Evolutionary conservation across 2,888 invertebrate genomes (phyloP), one percentile per base, ranked within the genome.

Genomic region (Tetragonula carbonaria): DNA sequence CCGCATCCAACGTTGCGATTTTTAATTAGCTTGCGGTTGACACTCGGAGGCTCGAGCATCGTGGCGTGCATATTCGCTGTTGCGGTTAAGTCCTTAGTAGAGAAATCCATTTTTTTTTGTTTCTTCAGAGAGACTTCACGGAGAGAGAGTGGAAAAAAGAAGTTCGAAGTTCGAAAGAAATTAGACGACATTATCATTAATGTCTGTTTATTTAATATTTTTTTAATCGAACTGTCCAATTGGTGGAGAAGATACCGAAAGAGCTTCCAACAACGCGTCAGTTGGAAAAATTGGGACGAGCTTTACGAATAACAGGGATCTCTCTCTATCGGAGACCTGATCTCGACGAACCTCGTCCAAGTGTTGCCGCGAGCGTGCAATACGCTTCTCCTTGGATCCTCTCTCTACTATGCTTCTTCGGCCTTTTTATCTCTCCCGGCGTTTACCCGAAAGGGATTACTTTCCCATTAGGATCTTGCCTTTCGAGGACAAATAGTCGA

Each of bases 401-500:
- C 23, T 23, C 85, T 86, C 66, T 81, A 8, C 45, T 75, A 33
- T 53, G 71, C 70, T 28, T 33, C 33, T 18, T 59, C 62, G 45
- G 63, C 51, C 57, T 77, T 57, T 86, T 87, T 86, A 80, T 85
- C 87, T 82, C 75, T 82, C 38, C 84, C 84, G 73, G 81, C 84
- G 85, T 83, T 89, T 89, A 91, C 90, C 89, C 89, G 84, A 82
- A 85, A 82, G 91, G 93, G 93, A 94, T 94, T 94, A 93, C 90
- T 93, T 93, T 90, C 91, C 92, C 93, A 94, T 94, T 94, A 93
- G 92, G 92, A 91, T 91, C 90, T 88, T 89, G 89, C 91, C 90
- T 91, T 85, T 84, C 78, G 82, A 75, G 89, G 90, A 93, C 92
- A 92, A 93, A 93, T 93, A 91, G 92, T 86, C 87, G 89, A 88